Conservation (phyloP, 1,140 invertebrate genomes). For the Euwallacea fornicatus region DNA sequence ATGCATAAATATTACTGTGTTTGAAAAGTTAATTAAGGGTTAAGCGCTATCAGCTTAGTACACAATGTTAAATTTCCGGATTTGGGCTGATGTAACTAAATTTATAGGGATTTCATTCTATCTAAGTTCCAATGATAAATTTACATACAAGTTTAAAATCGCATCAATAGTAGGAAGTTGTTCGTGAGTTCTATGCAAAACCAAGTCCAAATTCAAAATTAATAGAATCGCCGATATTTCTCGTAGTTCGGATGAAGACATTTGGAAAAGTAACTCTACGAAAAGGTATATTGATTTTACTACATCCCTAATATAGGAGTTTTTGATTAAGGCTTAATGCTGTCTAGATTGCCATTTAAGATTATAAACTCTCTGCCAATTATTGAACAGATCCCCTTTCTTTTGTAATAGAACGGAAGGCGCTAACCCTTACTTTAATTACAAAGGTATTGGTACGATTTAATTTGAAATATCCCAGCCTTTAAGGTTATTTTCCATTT, state of each 20-base stretch:
- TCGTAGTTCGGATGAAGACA: slow-evolving; percentile 15
- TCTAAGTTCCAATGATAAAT: too few species aligned
- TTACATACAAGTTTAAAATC: too few species aligned
- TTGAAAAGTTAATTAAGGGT: too few species aligned
- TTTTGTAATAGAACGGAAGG: slow-evolving; percentile 37
- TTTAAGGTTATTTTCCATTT: too few species aligned
- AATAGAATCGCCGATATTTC: neutral
- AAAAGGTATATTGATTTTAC: slow-evolving; percentile 35
- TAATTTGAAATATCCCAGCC: slow-evolving; percentile 13
- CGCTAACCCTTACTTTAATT: slow-evolving; percentile 34
- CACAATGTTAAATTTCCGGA: too few species aligned
- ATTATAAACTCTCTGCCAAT: slow-evolving; percentile 38
- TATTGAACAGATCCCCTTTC: slow-evolving; percentile 35
- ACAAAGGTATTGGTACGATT: slow-evolving; percentile 17
- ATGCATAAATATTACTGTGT: slow-evolving; percentile 33
- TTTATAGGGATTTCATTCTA: too few species aligned
- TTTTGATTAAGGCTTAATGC: slow-evolving; percentile 39
- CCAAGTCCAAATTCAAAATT: neutral
- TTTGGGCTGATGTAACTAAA: too few species aligned
- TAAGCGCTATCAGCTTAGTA: too few species aligned
- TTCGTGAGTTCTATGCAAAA: neutral
- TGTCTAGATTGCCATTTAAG: slow-evolving; percentile 38
- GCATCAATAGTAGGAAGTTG: too few species aligned
- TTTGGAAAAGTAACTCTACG: slow-evolving; percentile 29
- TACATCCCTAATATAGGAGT: slow-evolving; percentile 37